Evolutionary conservation across 2,113 vertebrate genomes (phyloP), one percentile per base, ranked within the genome.

Genomic region (Donacobius atricapilla): DNA sequence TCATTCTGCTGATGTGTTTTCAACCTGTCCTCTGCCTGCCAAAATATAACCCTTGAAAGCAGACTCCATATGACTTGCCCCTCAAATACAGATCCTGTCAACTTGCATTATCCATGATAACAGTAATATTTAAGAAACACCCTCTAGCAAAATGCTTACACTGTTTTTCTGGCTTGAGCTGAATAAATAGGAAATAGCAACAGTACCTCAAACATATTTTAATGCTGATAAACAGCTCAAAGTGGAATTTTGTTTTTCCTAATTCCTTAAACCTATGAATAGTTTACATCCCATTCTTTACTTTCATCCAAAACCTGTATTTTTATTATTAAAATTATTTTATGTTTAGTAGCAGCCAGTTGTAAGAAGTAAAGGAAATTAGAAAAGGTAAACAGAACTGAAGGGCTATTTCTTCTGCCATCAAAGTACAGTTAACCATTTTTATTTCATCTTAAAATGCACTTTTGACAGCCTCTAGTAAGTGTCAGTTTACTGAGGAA

Each of bases 71-170:
- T 84, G 89, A 97, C 85, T 92, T 80, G 80, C 72, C 85, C 81
- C 89, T 94, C 89, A 76, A 96, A 87, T 89, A 92, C 28, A 96
- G 93, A 96, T 94, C 76, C 93, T 97, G 97, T 96, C 96, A 97
- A 75, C 84, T 96, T 97, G 63, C 47, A 93, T 97, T 95, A 97
- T 40, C 84, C 66, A 56, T 70, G 37, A 11, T 53, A 96, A 95
- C 79, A 96, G 82, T 58, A 96, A 94, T 82, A 93, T 89, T 92
- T 93, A 94, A 94, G 94, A 94, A 95, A 81, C 53, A 90, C 24
- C 95, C 91, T 89, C 65, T 50, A 93, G 93, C 60, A 51, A 88
- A 95, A 95, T 53, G 68, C 92, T 97, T 83, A 89, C 82, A 76
- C 54, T 68, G 63, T 51, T 70, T 63, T 94, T 95, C 92, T 42